Percentiles rank a stretch among this genome's conserved stretches.
phyloP scores from a whole-genome alignment of 2,797 vertebrate species.

The Mico argentatus region DNA sequence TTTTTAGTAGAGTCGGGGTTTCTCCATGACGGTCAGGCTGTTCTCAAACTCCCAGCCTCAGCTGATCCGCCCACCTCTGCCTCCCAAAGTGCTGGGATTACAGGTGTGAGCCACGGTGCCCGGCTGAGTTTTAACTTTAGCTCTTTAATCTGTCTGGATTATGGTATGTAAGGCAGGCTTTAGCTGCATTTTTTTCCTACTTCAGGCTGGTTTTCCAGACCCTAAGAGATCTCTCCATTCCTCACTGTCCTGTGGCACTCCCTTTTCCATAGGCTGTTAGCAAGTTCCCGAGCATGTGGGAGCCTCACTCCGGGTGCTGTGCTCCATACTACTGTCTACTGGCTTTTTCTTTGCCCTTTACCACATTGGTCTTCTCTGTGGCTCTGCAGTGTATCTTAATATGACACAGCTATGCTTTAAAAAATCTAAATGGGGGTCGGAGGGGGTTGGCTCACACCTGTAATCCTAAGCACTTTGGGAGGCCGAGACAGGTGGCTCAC shows the following conservation, averaged over 20 bases:
- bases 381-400: not conserved
- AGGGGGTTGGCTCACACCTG: not conserved
- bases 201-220: not conserved
- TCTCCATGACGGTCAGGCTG: too few relatives aligned
- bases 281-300: not conserved
- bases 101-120: too few relatives aligned
- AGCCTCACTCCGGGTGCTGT: not conserved
- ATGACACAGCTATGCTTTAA: not conserved
- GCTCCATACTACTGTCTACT: rapidly evolving
- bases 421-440: not conserved
- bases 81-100: too few relatives aligned
- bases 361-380: rapidly evolving
- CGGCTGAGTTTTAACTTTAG: not conserved
- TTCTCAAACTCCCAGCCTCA: too few relatives aligned
- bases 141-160: not conserved
- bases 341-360: not conserved
- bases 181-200: rapidly evolving
- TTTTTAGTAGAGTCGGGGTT: too few relatives aligned
- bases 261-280: rapidly evolving
- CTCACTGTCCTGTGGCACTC: rapidly evolving
- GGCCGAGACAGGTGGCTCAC: rapidly evolving
- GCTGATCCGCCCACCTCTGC: too few relatives aligned
- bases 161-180: rapidly evolving
- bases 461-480: not conserved
- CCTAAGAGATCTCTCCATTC: rapidly evolving